phyloP scores from a whole-genome alignment of 2,797 vertebrate species.

The Hydrophis major region DNA sequence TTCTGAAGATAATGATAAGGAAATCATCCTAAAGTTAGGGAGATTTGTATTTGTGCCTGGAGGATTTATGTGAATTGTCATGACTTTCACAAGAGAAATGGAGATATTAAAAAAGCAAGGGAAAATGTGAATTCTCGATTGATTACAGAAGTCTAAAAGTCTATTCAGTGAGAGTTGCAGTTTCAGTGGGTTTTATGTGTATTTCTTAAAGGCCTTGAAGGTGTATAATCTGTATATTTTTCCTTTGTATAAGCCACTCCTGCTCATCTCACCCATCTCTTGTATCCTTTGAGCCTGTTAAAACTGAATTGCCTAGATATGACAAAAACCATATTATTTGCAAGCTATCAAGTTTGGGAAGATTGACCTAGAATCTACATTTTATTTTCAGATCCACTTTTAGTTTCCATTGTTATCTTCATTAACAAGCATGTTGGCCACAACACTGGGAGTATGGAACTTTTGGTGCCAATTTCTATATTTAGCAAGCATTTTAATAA shows the following conservation, averaged over 20 bases:
- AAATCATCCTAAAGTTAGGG: too few relatives aligned
- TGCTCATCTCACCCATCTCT: neutral
- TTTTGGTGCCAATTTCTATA: neutral
- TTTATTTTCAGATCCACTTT: neutral
- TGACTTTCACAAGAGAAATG: too few relatives aligned
- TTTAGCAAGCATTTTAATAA: neutral
- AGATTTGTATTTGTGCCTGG: too few relatives aligned
- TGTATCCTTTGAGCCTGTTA: neutral
- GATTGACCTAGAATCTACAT: neutral
- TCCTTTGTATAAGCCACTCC: neutral
- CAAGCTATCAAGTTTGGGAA: neutral
- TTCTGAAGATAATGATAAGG: too few relatives aligned
- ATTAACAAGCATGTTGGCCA: neutral
- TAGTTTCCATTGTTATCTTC: neutral
- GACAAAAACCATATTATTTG: neutral
- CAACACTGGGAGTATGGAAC: neutral
- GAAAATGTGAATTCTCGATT: neutral
- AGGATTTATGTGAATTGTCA: too few relatives aligned
- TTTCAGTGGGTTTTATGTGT: neutral
- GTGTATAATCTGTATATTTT: neutral
- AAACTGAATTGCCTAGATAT: neutral
- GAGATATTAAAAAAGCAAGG: too few relatives aligned
- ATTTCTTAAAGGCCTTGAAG: neutral
- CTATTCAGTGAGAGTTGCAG: neutral
- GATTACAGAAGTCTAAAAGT: neutral